Percentiles rank a stretch among this genome's conserved stretches.
Conservation (phyloP, 2,113 vertebrate species). For the Pelusios castaneus region DNA sequence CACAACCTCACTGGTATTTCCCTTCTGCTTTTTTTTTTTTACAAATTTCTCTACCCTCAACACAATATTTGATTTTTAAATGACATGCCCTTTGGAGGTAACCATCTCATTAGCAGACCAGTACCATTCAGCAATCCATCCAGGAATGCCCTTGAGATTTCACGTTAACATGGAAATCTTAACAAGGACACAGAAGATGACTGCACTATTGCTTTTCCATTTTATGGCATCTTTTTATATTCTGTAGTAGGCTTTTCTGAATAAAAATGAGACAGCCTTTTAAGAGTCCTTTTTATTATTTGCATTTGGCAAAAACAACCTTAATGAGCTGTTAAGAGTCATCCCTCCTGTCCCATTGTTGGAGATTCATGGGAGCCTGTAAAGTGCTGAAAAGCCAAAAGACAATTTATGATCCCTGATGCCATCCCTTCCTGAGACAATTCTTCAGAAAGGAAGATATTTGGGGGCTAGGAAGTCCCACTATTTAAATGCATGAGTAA, state of each 20-base stretch:
- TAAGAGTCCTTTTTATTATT: conserved; percentile 78
- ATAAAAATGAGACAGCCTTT: conserved; percentile 79
- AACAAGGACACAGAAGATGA: conserved; percentile 58
- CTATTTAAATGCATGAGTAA: conserved; percentile 60
- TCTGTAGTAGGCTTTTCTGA: conserved; percentile 70
- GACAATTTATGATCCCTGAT: conserved; percentile 77
- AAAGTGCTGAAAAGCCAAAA: conserved; percentile 77
- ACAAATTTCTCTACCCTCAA: not conserved
- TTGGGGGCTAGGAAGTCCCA: conserved; percentile 50
- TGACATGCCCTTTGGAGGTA: not conserved
- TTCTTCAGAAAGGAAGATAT: conserved; percentile 65
- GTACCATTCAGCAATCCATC: not conserved
- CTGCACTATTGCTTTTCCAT: conserved; percentile 66
- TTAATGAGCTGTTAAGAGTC: conserved; percentile 83
- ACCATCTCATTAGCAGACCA: not conserved
- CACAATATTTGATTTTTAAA: not conserved
- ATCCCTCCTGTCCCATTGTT: conserved; percentile 71
- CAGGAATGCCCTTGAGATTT: conserved; percentile 13
- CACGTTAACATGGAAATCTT: conserved; percentile 26
- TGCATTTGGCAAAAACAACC: conserved; percentile 80
- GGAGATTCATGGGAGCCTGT: conserved; percentile 72
- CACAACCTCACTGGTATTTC: not conserved
- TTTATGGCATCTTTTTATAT: conserved; percentile 82
- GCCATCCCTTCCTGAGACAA: conserved; percentile 75
- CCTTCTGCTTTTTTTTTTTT: not conserved